phyloP scores from a whole-genome alignment of 2,888 invertebrate species.

The Periphyllus acericola region DNA sequence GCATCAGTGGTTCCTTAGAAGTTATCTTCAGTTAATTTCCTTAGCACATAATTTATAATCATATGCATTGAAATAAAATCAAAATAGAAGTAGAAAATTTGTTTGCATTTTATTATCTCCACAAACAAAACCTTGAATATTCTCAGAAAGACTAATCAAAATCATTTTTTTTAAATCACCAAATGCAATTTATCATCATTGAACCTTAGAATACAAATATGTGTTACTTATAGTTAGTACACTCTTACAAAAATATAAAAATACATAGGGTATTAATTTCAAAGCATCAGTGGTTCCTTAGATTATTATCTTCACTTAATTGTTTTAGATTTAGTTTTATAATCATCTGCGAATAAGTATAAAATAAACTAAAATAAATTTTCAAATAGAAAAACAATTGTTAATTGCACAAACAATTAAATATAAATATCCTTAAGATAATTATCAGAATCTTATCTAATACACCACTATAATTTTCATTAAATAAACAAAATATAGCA shows the following conservation, averaged over 20 bases:
- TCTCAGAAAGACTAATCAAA: constrained; percentile 61
- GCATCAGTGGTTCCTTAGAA: constrained; percentile 32
- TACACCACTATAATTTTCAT: constrained; percentile 21
- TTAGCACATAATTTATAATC: background rate
- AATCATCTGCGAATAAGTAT: constrained; percentile 10
- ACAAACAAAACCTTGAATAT: background rate
- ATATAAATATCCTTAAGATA: background rate
- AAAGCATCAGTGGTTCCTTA: constrained; percentile 39
- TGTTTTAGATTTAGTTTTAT: background rate
- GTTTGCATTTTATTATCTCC: background rate
- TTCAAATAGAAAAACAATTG: background rate
- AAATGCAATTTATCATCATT: constrained; percentile 20
- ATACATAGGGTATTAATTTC: background rate
- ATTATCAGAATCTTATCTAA: constrained; percentile 15
- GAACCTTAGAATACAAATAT: background rate
- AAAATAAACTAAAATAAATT: background rate
- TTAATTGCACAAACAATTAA: background rate
- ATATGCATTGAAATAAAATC: background rate
- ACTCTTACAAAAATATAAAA: no score
- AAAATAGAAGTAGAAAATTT: background rate
- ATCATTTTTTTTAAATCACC: constrained; percentile 11
- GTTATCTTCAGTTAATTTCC: background rate
- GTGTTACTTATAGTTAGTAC: no score
- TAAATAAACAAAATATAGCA: background rate
- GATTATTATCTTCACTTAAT: constrained; percentile 10